These are phyloP conservation scores for Epirrhoe alternata DNA, from an alignment of 2,888 invertebrate species.

Conservation along the genomic window DNA sequence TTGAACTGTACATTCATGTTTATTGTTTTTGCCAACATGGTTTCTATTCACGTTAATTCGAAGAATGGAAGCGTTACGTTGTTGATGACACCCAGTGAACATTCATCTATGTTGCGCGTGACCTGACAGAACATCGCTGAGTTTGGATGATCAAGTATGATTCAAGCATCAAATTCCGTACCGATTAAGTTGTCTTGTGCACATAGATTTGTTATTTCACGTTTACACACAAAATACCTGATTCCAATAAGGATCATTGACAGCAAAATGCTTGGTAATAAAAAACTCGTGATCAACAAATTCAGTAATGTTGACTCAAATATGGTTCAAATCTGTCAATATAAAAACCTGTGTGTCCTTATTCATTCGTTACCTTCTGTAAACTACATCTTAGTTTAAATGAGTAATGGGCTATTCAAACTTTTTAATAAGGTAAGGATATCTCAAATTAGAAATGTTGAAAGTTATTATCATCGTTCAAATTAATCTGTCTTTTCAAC, in stretches of 20 bases:
- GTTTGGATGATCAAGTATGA: background rate
- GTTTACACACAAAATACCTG: slow-evolving; percentile 15
- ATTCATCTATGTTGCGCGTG: background rate
- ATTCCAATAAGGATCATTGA: slow-evolving; percentile 34
- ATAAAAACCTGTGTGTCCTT: slow-evolving; percentile 8
- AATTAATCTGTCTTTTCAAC: too few relatives aligned
- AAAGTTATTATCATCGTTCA: too few relatives aligned
- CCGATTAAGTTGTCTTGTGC: background rate
- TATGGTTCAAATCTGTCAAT: slow-evolving; percentile 28
- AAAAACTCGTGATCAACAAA: slow-evolving; percentile 42
- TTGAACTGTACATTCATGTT: too few relatives aligned
- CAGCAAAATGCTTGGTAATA: slow-evolving; percentile 29
- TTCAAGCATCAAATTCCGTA: background rate
- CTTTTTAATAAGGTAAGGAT: too few relatives aligned
- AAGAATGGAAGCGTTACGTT: too few relatives aligned
- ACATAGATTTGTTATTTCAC: slow-evolving; percentile 6
- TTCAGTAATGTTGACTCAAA: slow-evolving; percentile 27
- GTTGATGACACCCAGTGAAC: background rate
- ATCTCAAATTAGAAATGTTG: too few relatives aligned
- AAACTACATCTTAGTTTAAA: background rate
- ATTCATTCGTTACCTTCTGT: background rate
- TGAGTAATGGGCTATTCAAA: too few relatives aligned
- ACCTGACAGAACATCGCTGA: background rate
- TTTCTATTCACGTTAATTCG: too few relatives aligned
- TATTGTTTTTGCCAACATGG: too few relatives aligned